Conservation (phyloP, 2,888 invertebrate species). For the Hypsopygia costalis region DNA sequence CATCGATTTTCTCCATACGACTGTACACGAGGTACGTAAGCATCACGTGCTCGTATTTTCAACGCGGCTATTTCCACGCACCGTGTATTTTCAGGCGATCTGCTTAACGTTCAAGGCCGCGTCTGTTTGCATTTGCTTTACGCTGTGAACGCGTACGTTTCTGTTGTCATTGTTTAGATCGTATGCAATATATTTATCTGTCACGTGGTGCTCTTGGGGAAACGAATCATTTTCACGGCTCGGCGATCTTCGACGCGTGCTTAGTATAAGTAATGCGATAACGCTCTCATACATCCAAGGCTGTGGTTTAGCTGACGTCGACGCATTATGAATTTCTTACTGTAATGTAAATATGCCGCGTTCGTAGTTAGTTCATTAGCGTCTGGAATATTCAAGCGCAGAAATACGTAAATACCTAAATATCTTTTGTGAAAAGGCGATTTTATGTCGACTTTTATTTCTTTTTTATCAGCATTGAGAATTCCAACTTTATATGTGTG, state of each 20-base stretch:
- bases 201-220: conserved; percentile 47
- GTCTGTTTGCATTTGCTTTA: conserved; percentile 65
- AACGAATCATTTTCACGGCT: conserved; percentile 64
- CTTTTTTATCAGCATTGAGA: neutral
- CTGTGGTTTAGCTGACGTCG: conserved; percentile 32
- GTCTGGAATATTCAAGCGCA: neutral
- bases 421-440: too few species aligned
- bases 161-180: conserved; percentile 48
- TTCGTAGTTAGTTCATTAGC: neutral
- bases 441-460: neutral
- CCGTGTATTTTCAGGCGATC: conserved; percentile 71
- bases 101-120: conserved; percentile 75
- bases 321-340: conserved; percentile 13
- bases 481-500: neutral
- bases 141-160: conserved; percentile 43
- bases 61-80: conserved; percentile 73
- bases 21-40: conserved; percentile 72
- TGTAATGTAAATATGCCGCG: conserved; percentile 4
- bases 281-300: conserved; percentile 37
- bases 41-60: conserved; percentile 76
- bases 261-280: conserved; percentile 56
- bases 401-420: neutral
- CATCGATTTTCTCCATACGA: conserved; percentile 75
- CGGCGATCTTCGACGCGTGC: conserved; percentile 45
- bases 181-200: conserved; percentile 31